Evolutionary conservation across 2,888 invertebrate species (phyloP), one percentile per base, ranked within the genome.

Genomic region (Thumatha senex): DNA sequence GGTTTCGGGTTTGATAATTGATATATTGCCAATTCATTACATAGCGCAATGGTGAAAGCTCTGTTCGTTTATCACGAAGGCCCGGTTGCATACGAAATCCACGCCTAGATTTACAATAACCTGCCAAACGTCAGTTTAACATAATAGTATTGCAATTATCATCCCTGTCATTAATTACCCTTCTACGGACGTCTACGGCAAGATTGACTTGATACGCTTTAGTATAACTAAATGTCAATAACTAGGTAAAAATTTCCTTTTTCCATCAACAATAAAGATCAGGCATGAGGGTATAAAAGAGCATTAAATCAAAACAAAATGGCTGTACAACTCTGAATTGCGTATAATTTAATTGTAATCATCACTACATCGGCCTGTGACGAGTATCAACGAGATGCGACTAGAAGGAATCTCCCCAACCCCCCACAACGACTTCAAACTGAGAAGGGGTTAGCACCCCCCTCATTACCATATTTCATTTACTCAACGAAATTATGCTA

Each of bases 401-500:
- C 89, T 86, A 78, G 82, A 84, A 80, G 80, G 83, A 80, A 74
- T 79, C 80, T 67, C 77, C 74, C 77, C 72, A 65, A 76, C 74
- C 73, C 31, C 69, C 67, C 71, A 63, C 72, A 63, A 65, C 75
- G 63, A 72, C 77, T 74, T 73, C 68, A 63, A 54, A 46, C 78
- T 75, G 72, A 84, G 81, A 86, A 86, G 84, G 88, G 89, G 86
- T 83, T 80, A 74, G 67, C 71, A 71, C 80, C 84, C 83, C 87
- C 89, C 90, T 91, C 83, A 91, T 91, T 91, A 91, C 89, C 91
- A 91, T 91, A 91, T 91, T 91, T 91, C 91, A 91, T 91, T 91
- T 91, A 91, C 90, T 91, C 90, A 90, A 91, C 91, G 88, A 91
- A 91, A 91, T 91, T 91, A 91, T 91, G 91, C 90, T 91, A 91